These are phyloP conservation scores for Tethea ocularis DNA, from an alignment of 2,888 invertebrate genomes.

Conservation along the genomic window DNA sequence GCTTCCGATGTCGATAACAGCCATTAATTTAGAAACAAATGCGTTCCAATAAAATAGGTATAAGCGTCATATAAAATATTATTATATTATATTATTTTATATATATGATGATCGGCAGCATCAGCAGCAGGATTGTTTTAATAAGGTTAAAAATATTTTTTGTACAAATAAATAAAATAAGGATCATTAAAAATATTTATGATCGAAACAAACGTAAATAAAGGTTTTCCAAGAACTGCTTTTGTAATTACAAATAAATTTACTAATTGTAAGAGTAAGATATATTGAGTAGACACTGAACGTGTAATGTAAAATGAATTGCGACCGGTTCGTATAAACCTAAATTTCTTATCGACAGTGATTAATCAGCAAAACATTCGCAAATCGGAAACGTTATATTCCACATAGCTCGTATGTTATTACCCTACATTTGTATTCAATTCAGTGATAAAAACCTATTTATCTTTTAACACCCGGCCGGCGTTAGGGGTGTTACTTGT, in stretches of 20 bases:
- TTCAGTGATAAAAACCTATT: constrained; percentile 11
- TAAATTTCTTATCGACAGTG: constrained; percentile 7
- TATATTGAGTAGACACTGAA: neutral
- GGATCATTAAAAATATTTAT: no score
- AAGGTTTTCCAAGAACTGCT: neutral
- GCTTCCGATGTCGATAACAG: neutral
- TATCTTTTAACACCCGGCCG: neutral
- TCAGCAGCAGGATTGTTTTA: no score
- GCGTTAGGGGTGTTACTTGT: neutral
- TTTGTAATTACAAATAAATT: no score
- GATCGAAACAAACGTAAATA: no score
- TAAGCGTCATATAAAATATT: no score
- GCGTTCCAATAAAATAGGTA: no score
- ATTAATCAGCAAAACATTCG: constrained; percentile 9
- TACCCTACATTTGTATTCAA: constrained; percentile 8
- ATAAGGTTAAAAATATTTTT: no score
- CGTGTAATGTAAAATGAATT: neutral
- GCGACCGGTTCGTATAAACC: constrained; percentile 1
- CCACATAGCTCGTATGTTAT: constrained; percentile 7
- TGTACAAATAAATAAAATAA: no score
- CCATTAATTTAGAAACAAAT: neutral
- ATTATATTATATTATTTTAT: no score
- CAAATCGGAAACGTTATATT: constrained; percentile 7
- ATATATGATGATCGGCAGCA: no score
- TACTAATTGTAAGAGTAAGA: no score